Base-by-base conservation (phyloP, 2,113 vertebrate genomes). In the Scalopus aquaticus region DNA sequence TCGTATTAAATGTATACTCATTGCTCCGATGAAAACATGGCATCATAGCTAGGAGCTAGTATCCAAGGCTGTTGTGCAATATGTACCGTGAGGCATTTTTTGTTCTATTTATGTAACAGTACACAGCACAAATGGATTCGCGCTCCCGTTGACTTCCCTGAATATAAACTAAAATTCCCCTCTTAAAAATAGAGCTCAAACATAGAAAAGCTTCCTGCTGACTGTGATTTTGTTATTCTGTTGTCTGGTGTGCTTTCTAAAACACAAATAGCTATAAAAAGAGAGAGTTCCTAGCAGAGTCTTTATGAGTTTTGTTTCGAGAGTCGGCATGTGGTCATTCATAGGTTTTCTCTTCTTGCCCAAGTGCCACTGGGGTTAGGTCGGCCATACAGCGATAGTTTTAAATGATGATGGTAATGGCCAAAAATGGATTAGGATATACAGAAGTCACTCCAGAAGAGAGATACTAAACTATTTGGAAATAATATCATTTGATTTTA, bases 341-440 rank as follows among this genome's bases (percentile, higher is more conserved):
- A 22, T 80, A 30, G 5, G n/a, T 79, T 58, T 76, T 28, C 37
- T 85, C 88, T 49, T 30, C 42, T 95, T 96, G 19, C 37, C 56
- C 67, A 95, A 91, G 28, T 78, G 82, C 15, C 86, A 35, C 1
- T 9, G 70, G 28, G 1, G 10, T 54, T 49, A 80, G 91, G 32
- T 9, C 77, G 60, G 5, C 3, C 12, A 85, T 70, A 79, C 54
- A 85, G 42, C 37, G 67, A 28, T 30, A 28, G 39, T 12, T 67
- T 42, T 93, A 96, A 96, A 95, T 96, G 95, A 95, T 92, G 26
- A 74, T 46, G 94, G 15, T 6, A 94, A 93, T 62, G 35, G 4
- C 58, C 67, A 67, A 72, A 91, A 20, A 67, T 86, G 44, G 96
- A 95, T 96, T 94, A 94, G 78, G 46, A 60, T 19, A 97, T 96